phyloP scores from a whole-genome alignment of 2,888 invertebrate species.

The Philopedon plagiatum region DNA sequence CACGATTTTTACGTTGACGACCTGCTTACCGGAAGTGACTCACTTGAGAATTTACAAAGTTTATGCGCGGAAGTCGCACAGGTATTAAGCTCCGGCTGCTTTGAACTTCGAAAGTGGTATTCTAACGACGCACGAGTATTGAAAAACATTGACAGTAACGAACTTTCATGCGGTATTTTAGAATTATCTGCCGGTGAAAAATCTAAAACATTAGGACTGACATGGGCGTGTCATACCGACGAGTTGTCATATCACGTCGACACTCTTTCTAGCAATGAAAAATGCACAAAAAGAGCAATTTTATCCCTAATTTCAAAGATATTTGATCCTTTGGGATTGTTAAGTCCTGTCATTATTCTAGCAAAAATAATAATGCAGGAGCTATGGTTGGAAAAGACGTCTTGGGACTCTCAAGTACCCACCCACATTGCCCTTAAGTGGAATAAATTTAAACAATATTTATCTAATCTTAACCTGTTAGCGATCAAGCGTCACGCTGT shows the following conservation, averaged over 20 bases:
- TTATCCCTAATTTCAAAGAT: constrained; percentile 29
- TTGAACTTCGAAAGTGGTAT: constrained; percentile 31
- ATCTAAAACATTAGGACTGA: constrained; percentile 26
- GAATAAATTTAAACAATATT: constrained; percentile 13
- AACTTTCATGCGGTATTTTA: constrained; percentile 5
- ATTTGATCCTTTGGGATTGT: constrained; percentile 32
- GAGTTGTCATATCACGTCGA: neutral
- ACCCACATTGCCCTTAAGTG: neutral
- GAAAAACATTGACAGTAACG: neutral
- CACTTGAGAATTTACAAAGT: constrained; percentile 34
- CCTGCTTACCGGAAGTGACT: constrained; percentile 29
- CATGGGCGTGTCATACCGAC: constrained; percentile 18
- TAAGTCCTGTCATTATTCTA: constrained; percentile 20
- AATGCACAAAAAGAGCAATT: constrained; percentile 27
- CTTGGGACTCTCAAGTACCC: constrained; percentile 35
- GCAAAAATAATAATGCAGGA: constrained; percentile 38
- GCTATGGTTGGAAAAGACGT: constrained; percentile 30
- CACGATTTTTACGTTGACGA: constrained; percentile 41
- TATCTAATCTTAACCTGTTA: constrained; percentile 9
- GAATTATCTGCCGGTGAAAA: constrained; percentile 16
- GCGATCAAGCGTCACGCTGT: neutral
- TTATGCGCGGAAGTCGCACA: constrained; percentile 34
- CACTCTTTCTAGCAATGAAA: neutral
- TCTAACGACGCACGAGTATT: constrained; percentile 9
- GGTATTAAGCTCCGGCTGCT: constrained; percentile 32